phyloP scores from a whole-genome alignment of 2,113 vertebrate genomes.

The Typhlomys cinereus region DNA sequence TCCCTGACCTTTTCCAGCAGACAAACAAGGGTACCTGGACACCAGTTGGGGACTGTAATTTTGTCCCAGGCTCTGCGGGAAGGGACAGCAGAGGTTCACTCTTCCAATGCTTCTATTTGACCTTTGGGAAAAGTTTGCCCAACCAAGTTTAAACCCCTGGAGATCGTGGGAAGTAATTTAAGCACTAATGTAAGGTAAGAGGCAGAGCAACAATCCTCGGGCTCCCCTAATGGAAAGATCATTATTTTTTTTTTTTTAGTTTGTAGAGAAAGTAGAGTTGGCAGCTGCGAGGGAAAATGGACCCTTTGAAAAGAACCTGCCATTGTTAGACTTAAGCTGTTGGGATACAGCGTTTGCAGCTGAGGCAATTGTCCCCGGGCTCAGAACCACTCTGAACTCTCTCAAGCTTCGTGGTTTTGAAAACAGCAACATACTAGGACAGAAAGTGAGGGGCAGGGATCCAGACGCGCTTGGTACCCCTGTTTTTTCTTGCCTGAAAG shows the following conservation, averaged over 20 bases:
- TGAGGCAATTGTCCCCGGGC: constrained; percentile 67
- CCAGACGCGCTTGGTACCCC: constrained; percentile 9
- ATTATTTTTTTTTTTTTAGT: constrained; percentile 81
- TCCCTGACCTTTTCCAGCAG: constrained; percentile 28
- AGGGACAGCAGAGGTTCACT: constrained; percentile 14
- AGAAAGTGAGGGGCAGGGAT: background rate
- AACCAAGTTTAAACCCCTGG: constrained; percentile 76
- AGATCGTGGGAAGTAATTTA: constrained; percentile 73
- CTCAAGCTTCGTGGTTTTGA: constrained; percentile 63
- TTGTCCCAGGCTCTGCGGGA: constrained; percentile 21
- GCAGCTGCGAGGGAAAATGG: constrained; percentile 70
- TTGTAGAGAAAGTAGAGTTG: constrained; percentile 74
- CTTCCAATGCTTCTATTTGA: constrained; percentile 56
- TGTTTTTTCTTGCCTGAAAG: constrained; percentile 51
- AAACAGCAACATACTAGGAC: constrained; percentile 60
- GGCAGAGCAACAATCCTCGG: constrained; percentile 63
- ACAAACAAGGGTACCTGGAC: constrained; percentile 24
- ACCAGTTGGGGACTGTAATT: constrained; percentile 35
- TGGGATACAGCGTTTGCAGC: constrained; percentile 64
- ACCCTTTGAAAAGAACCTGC: constrained; percentile 67
- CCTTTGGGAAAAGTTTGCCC: constrained; percentile 70
- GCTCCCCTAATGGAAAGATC: constrained; percentile 71
- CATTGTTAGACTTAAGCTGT: constrained; percentile 75
- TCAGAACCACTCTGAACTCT: constrained; percentile 59
- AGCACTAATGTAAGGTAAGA: constrained; percentile 74